phyloP scores from a whole-genome alignment of 1,140 invertebrate genomes.

The Temnothorax nylanderi region DNA sequence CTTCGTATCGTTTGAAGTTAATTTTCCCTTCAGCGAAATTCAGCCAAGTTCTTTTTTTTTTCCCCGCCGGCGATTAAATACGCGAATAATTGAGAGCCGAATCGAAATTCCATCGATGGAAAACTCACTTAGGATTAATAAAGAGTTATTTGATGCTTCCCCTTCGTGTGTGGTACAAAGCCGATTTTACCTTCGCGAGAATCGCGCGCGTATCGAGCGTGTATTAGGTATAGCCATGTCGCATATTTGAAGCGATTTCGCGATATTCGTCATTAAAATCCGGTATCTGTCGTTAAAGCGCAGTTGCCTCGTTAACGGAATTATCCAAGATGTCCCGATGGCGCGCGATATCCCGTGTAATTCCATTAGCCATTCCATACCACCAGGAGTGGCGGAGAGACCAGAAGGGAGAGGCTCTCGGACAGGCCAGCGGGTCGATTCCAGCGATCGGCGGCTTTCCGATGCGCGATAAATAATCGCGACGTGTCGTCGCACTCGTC shows the following conservation, averaged over 20 bases:
- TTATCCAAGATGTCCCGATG: conserved; percentile 52
- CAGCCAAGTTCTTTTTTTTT: not conserved
- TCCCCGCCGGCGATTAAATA: not conserved
- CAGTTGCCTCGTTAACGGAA: conserved; percentile 38
- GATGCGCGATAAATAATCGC: conserved; percentile 68
- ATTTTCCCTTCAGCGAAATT: not conserved
- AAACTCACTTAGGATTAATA: not conserved
- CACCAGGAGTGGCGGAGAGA: not conserved
- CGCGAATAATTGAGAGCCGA: not conserved
- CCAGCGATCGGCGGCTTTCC: conserved; percentile 49
- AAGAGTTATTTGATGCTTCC: not conserved
- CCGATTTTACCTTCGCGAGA: not conserved
- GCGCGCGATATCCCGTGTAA: conserved; percentile 41
- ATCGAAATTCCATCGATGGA: not conserved
- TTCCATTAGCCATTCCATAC: conserved; percentile 41
- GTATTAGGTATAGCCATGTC: not conserved
- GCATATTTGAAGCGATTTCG: not conserved
- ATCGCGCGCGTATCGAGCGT: not conserved
- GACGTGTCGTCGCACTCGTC: conserved; percentile 40
- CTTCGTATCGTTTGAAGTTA: conserved; percentile 29
- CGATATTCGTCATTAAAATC: conserved; percentile 32
- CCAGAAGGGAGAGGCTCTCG: not conserved
- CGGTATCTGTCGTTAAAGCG: conserved; percentile 44
- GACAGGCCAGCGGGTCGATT: not conserved
- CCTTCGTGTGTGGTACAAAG: not conserved